Evolutionary conservation across 2,888 invertebrate species (phyloP).

Genomic region (Druceiella hillmani): DNA sequence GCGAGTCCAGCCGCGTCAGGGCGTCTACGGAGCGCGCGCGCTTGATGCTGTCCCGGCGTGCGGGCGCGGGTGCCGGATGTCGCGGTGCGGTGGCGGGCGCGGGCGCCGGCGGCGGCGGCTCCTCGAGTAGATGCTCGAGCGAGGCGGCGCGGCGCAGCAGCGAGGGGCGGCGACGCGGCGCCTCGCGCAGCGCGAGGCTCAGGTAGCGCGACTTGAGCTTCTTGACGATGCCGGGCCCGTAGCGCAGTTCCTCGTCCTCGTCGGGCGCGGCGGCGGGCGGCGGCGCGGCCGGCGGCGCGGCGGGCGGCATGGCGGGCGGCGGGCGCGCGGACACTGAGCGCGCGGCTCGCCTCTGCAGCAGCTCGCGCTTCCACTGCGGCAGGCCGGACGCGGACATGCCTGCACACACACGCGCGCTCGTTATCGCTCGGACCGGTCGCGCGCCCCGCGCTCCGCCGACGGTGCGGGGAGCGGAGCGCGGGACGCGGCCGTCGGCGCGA

Average conservation of each 20-base stretch:
- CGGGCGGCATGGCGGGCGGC: constrained; percentile 27
- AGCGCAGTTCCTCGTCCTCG: constrained; percentile 70
- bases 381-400: constrained; percentile 47
- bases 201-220: constrained; percentile 82
- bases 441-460: too few species aligned
- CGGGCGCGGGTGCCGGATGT: constrained; percentile 34
- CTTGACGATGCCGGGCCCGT: constrained; percentile 89
- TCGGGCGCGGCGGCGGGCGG: constrained; percentile 34
- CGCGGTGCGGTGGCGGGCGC: constrained; percentile 28
- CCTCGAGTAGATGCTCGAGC: constrained; percentile 78
- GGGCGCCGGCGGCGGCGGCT: constrained; percentile 37
- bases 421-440: neutral
- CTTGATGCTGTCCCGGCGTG: constrained; percentile 63
- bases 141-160: constrained; percentile 78
- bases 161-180: constrained; percentile 60
- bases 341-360: constrained; percentile 66
- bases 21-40: constrained; percentile 84
- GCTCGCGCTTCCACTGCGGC: constrained; percentile 81
- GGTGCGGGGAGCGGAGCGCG: too few species aligned
- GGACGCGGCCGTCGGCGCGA: too few species aligned
- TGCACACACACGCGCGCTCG: constrained; percentile 20
- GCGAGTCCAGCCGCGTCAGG: constrained; percentile 55
- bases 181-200: constrained; percentile 76
- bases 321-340: constrained; percentile 30
- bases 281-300: constrained; percentile 32